Evolutionary conservation across 2,113 vertebrate genomes (phyloP).

Genomic region (Scolopax mira): DNA sequence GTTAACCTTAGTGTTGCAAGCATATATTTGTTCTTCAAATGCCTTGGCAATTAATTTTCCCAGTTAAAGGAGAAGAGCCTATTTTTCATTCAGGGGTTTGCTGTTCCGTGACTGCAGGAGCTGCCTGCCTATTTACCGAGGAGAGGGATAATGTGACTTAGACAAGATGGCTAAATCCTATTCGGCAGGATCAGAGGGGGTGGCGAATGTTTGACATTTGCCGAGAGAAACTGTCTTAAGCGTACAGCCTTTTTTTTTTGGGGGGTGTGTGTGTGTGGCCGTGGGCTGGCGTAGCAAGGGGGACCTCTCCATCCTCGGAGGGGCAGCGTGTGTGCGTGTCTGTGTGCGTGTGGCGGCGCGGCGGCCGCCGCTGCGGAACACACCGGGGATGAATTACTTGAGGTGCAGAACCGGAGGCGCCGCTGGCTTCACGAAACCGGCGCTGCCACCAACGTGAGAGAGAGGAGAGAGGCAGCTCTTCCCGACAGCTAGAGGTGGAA

Average conservation of each 20-base stretch:
- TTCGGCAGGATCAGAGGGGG: not conserved
- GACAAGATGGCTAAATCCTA: slow-evolving; percentile 32
- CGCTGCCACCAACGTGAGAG: slow-evolving; percentile 49
- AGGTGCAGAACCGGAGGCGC: slow-evolving; percentile 56
- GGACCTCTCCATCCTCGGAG: slow-evolving; percentile 56
- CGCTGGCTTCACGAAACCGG: slow-evolving; percentile 39
- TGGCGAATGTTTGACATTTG: slow-evolving; percentile 3
- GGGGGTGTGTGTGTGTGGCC: no score
- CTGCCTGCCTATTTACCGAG: not conserved
- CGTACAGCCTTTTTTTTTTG: not conserved
- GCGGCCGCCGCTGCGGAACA: slow-evolving; percentile 47
- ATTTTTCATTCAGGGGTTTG: slow-evolving; percentile 13
- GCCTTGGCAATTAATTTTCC: slow-evolving; percentile 9
- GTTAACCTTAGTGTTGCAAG: not conserved
- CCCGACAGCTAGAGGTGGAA: slow-evolving; percentile 86
- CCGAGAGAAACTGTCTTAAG: slow-evolving; percentile 18
- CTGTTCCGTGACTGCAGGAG: not conserved
- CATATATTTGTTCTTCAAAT: slow-evolving; percentile 13
- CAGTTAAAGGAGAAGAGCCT: slow-evolving; percentile 17
- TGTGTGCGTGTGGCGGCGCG: not conserved
- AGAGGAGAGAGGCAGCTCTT: slow-evolving; percentile 70
- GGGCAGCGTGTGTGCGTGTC: slow-evolving; percentile 27
- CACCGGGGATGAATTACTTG: slow-evolving; percentile 59
- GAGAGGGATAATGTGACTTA: slow-evolving; percentile 2
- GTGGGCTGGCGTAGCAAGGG: slow-evolving; percentile 12